These are phyloP conservation scores for Phalanger gymnotis DNA, from an alignment of 2,797 vertebrate species.

Conservation along the genomic window DNA sequence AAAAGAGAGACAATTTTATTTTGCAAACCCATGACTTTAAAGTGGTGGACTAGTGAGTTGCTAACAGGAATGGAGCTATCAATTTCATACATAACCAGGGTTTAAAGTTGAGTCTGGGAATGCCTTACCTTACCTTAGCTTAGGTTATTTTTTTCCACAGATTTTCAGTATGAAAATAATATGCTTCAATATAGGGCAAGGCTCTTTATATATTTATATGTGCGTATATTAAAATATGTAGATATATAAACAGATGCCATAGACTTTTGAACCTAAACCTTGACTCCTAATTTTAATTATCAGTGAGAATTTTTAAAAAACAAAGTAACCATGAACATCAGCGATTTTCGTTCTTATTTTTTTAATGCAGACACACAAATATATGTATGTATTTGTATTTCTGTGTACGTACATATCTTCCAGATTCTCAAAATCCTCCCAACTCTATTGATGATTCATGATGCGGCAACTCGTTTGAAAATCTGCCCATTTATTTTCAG, in stretches of 20 bases:
- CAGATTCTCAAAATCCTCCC: conserved; percentile 68
- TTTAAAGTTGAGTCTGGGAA: conserved; percentile 81
- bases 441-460: conserved; percentile 77
- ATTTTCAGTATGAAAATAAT: conserved; percentile 66
- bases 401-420: conserved; percentile 31
- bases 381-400: not conserved
- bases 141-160: conserved; percentile 43
- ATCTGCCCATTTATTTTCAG: conserved; percentile 73
- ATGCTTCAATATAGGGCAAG: conserved; percentile 52
- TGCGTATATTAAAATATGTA: not conserved
- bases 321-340: conserved; percentile 63
- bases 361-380: conserved; percentile 12
- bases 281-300: conserved; percentile 66
- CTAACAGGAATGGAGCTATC: conserved; percentile 78
- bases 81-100: conserved; percentile 70
- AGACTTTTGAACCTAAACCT: conserved; percentile 77
- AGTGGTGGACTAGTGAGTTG: conserved; percentile 84
- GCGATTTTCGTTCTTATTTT: conserved; percentile 61
- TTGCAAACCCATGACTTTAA: conserved; percentile 84
- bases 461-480: conserved; percentile 77
- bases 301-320: conserved; percentile 30
- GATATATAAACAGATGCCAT: not conserved
- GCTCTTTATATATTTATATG: conserved; percentile 38
- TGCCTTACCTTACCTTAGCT: conserved; percentile 69
- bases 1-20: conserved; percentile 88